Percentiles rank a stretch among this genome's conserved stretches.
Evolutionary conservation across 2,888 invertebrate genomes (phyloP).

Genomic region (Ecliptopera silaceata): DNA sequence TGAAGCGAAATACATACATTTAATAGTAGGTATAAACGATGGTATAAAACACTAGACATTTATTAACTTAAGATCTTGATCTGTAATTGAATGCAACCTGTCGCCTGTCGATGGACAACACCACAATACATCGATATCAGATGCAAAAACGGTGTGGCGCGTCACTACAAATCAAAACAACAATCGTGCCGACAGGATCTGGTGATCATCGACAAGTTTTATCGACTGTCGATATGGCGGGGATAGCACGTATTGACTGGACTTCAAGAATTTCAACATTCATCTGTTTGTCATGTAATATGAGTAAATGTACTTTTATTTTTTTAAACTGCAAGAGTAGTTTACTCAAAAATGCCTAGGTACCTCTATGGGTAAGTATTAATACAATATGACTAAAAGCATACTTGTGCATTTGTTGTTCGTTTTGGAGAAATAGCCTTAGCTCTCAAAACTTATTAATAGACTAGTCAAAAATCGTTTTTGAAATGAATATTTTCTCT

Average conservation of each 20-base stretch:
- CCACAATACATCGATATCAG: slow-evolving; percentile 51
- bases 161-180: slow-evolving; percentile 75
- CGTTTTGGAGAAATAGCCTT: no score
- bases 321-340: no score
- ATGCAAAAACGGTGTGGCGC: slow-evolving; percentile 61
- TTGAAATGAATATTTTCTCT: background rate
- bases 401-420: no score
- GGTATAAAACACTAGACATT: slow-evolving; percentile 10
- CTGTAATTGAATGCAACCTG: slow-evolving; percentile 36
- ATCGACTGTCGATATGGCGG: slow-evolving; percentile 46
- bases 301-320: background rate
- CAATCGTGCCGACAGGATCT: slow-evolving; percentile 75
- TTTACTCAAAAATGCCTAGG: no score
- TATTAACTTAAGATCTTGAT: slow-evolving; percentile 23
- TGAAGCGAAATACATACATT: background rate
- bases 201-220: slow-evolving; percentile 69
- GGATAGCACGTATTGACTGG: slow-evolving; percentile 8
- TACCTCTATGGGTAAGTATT: no score
- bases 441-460: background rate
- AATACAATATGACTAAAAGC: no score
- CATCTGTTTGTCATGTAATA: background rate
- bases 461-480: background rate
- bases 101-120: slow-evolving; percentile 35
- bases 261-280: background rate
- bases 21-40: slow-evolving; percentile 3